Evolutionary conservation across 2,888 invertebrate species (phyloP).

Genomic region (Apodemia mormo): DNA sequence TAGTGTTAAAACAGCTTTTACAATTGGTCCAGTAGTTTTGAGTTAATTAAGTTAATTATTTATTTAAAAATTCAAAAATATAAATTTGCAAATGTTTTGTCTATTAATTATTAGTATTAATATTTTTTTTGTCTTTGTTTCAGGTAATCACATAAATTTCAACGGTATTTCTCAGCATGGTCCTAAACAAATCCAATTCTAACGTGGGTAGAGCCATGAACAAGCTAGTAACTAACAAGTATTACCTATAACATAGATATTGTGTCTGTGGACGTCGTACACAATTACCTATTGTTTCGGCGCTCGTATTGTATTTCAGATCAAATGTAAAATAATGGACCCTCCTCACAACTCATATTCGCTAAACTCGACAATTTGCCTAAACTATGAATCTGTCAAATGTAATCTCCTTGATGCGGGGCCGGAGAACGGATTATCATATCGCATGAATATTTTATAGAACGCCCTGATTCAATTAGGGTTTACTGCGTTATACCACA

Average conservation of each 20-base stretch:
- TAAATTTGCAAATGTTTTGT: too few species aligned
- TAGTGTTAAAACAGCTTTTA: too few species aligned
- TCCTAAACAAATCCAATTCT: background rate
- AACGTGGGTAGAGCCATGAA: background rate
- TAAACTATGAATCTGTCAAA: slow-evolving; percentile 46
- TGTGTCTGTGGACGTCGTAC: background rate
- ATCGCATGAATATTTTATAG: slow-evolving; percentile 79
- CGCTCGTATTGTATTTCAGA: slow-evolving; percentile 3
- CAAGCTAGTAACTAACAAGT: background rate
- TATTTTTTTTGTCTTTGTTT: background rate
- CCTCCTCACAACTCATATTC: slow-evolving; percentile 14
- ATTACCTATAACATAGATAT: background rate
- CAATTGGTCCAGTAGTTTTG: too few species aligned
- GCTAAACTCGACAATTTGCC: slow-evolving; percentile 25
- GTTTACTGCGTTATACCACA: slow-evolving; percentile 70
- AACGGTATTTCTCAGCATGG: background rate
- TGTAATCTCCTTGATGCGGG: slow-evolving; percentile 37
- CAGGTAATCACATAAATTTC: background rate
- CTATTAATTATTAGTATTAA: too few species aligned
- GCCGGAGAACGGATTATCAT: slow-evolving; percentile 62
- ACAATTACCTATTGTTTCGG: slow-evolving; percentile 15
- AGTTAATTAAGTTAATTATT: too few species aligned
- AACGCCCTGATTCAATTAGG: slow-evolving; percentile 70
- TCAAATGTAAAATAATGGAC: slow-evolving; percentile 17
- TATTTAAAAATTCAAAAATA: too few species aligned